A percentile compares a stretch with the other conserved stretches of the same genome.
Conservation (phyloP, 2,888 invertebrate genomes). For the Hirtodrosophila histrioides region DNA sequence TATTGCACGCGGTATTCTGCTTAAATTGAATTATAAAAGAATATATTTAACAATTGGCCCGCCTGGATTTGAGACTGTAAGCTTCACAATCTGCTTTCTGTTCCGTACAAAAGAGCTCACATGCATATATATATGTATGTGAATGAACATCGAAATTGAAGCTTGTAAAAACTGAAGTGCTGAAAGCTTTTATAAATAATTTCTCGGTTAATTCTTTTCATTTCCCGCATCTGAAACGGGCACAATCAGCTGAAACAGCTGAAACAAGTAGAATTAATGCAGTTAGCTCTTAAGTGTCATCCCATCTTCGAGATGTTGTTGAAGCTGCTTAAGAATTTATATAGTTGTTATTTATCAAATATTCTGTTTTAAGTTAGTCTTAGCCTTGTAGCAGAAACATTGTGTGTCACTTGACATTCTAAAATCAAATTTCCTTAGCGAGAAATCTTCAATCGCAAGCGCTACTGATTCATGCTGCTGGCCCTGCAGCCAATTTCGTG, state of each 20-base stretch:
- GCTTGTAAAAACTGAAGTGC: not conserved
- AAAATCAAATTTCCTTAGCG: slow-evolving; percentile 62
- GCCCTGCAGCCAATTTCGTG: slow-evolving; percentile 56
- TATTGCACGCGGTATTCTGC: slow-evolving; percentile 19
- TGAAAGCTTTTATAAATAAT: no score
- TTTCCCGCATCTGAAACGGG: no score
- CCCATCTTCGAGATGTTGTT: slow-evolving; percentile 23
- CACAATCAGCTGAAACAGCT: no score
- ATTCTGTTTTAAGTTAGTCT: not conserved
- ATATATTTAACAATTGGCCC: slow-evolving; percentile 39
- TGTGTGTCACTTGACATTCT: slow-evolving; percentile 41
- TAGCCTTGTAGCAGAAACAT: slow-evolving; percentile 3
- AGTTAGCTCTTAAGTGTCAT: no score
- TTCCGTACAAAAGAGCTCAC: not conserved
- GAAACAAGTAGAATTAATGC: no score
- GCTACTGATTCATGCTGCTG: slow-evolving; percentile 49
- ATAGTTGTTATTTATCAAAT: no score
- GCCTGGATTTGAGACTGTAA: slow-evolving; percentile 21
- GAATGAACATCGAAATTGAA: not conserved
- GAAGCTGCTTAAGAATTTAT: no score
- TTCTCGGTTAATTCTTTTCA: no score
- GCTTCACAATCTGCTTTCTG: slow-evolving; percentile 4
- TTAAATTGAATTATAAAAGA: slow-evolving; percentile 68
- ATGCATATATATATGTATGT: not conserved
- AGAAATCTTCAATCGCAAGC: slow-evolving; percentile 67